Base-by-base conservation (phyloP, 2,797 vertebrate species). In the Tokudaia muenninki region DNA sequence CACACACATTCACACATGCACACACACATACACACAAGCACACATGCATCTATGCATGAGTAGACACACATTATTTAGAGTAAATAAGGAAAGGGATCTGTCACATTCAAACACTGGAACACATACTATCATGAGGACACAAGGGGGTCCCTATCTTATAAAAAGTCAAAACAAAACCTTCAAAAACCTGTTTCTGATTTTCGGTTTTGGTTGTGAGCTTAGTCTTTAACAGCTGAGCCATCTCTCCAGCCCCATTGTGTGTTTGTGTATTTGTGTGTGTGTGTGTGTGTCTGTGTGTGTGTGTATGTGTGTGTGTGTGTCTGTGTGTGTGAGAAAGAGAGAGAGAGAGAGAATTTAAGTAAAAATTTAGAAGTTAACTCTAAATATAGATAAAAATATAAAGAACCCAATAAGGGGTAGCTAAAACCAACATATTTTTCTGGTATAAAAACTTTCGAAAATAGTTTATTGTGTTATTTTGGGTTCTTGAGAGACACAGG, bases 311-410 rank as follows among this genome's bases (percentile, higher is more conserved):
- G 26, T 31, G 31, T 34, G 65, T 34, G 31, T 5, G 6, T 74
- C 59, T 67, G 47, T 41, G 41, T 41, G 41, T 41, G 41, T 41
- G 41, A 41, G 41, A 41, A 3, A 41, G 41, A 41, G 41, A 41
- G 41, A 41, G 41, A 41, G 41, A 41, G 41, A 41, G 41, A 41
- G 41, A 41, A 41, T 50, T 57, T n/a, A 34, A 63, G 4, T 74
- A 61, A 94, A 83, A 91, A 77, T 63, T 94, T 47, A 74, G 14
- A 94, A 83, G n/a, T 34, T 34, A 52, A n/a, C 89, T 86, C 17
- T 79, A 92, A 94, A 78, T 92, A 47, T 16, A 92, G 14, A 10
- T 67, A 5, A 52, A 79, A 94, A 79, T 79, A 29, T 57, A 80
- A 52, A 88, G 19, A 31, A 4, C 3, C 34, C 7, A 26, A 37